Evolutionary conservation across 2,797 vertebrate species (phyloP).

Genomic region (Clangula hyemalis): DNA sequence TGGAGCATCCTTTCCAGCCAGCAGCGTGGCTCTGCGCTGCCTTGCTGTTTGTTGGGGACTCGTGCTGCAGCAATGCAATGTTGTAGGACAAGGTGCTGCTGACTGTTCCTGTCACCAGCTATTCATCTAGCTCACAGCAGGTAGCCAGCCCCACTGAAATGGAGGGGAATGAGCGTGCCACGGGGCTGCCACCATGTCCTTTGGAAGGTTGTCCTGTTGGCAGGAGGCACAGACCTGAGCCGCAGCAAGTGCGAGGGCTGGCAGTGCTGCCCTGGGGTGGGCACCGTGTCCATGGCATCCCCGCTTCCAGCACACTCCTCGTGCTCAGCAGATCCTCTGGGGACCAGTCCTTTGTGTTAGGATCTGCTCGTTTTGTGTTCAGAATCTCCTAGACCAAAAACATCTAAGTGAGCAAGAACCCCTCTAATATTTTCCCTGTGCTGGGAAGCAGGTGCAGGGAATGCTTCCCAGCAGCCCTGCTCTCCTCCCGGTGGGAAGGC

Average conservation of each 20-base stretch:
- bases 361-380: background rate
- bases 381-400: background rate
- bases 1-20: background rate
- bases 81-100: conserved; percentile 10
- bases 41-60: background rate
- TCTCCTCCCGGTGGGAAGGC: rapidly evolving
- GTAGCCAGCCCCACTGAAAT: background rate
- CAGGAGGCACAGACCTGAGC: rapidly evolving
- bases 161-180: background rate
- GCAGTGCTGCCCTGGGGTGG: rapidly evolving
- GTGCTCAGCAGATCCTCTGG: rapidly evolving
- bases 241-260: rapidly evolving
- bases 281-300: background rate
- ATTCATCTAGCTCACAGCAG: background rate
- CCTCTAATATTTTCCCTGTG: too few relatives aligned
- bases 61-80: background rate
- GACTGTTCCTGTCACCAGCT: conserved; percentile 23
- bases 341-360: background rate
- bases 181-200: rapidly evolving
- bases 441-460: background rate
- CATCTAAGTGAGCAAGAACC: rapidly evolving
- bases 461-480: background rate
- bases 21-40: background rate
- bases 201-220: background rate
- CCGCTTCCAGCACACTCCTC: rapidly evolving